These are phyloP conservation scores for Propithecus perrieri DNA, from an alignment of 2,797 vertebrate genomes.

Conservation along the genomic window DNA sequence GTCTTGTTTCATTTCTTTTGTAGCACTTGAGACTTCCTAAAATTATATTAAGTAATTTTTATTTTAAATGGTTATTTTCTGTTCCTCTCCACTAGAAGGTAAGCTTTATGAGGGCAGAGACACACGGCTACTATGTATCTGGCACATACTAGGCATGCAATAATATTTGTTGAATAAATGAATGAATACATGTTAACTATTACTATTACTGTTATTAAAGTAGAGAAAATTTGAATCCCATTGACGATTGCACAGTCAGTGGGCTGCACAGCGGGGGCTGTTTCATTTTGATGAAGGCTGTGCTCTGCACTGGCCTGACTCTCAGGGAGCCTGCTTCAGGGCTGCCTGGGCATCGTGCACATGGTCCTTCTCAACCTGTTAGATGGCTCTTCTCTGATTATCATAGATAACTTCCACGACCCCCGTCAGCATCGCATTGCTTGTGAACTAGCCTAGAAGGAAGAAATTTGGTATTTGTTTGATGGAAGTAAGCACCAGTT, in stretches of 20 bases:
- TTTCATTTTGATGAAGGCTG: neutral
- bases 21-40: neutral
- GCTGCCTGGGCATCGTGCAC: neutral
- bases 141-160: neutral
- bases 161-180: neutral
- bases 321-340: neutral
- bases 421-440: neutral
- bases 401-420: neutral
- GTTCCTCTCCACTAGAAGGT: neutral
- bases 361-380: neutral
- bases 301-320: neutral
- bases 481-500: neutral
- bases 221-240: neutral
- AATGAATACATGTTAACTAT: neutral
- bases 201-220: neutral
- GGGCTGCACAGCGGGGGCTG: neutral
- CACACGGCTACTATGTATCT: neutral
- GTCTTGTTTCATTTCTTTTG: neutral
- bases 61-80: conserved; percentile 11
- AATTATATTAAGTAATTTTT: neutral
- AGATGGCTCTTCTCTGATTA: neutral
- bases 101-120: neutral
- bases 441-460: neutral
- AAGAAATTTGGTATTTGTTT: conserved; percentile 8
- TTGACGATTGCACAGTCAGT: neutral